Evolutionary conservation across 2,888 invertebrate genomes (phyloP).

Genomic region (Sepiola atlantica): DNA sequence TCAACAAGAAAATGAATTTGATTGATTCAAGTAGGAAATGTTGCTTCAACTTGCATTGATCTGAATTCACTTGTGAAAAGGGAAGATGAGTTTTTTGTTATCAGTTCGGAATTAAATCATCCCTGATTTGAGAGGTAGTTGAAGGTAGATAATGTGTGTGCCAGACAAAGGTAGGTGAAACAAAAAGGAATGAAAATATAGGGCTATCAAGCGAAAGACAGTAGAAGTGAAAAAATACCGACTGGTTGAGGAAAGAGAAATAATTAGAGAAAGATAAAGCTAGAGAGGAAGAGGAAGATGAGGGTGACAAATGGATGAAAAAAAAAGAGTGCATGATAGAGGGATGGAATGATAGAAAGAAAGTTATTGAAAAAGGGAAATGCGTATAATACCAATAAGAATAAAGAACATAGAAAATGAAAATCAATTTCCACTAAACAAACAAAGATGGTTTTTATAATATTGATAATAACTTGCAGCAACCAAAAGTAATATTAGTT

Average conservation of each 20-base stretch:
- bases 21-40: neutral
- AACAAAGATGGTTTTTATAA: neutral
- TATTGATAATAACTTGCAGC: neutral
- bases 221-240: neutral
- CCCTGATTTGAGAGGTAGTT: neutral
- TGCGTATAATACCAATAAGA: no score
- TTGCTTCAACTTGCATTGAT: neutral
- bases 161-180: neutral
- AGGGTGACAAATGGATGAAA: no score
- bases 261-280: no score
- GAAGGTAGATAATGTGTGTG: neutral
- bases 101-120: neutral
- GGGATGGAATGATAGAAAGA: no score
- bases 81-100: neutral
- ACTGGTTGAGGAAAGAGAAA: neutral
- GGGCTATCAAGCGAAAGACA: neutral
- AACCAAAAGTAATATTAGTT: neutral
- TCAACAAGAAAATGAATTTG: neutral
- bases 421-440: constrained; percentile 11
- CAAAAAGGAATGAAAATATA: neutral
- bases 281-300: no score
- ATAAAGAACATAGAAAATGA: neutral
- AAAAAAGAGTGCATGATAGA: no score
- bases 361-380: no score
- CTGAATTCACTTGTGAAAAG: neutral